Percentiles rank a stretch among this genome's conserved stretches.
Evolutionary conservation across 53 echinoderm and acorn worm genomes (phyloP).

Genomic region (Luidia sarsii): DNA sequence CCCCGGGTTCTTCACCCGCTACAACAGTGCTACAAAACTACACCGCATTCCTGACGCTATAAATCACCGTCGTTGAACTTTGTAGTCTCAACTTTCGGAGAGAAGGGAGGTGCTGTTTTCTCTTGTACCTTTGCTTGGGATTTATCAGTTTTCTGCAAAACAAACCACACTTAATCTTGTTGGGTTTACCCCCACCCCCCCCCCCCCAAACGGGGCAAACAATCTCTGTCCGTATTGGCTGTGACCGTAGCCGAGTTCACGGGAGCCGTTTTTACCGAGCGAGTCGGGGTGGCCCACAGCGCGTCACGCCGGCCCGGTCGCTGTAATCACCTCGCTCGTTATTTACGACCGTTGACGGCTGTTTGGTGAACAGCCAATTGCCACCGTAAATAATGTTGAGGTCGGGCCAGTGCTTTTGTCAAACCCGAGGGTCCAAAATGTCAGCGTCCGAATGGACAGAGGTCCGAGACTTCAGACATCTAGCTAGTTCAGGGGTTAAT

Average conservation of each 20-base stretch:
- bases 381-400: background rate
- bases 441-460: slow-evolving; percentile 8
- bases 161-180: slow-evolving; percentile 4
- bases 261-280: no score
- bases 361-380: background rate
- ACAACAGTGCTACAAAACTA: no score
- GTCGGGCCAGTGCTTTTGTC: background rate
- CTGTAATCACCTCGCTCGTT: no score
- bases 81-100: slow-evolving; percentile 28
- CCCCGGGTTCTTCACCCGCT: no score
- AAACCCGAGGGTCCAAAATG: background rate
- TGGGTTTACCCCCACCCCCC: no score
- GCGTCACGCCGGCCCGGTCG: no score
- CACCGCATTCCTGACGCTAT: no score
- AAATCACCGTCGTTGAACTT: no score
- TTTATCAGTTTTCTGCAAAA: slow-evolving; percentile 29
- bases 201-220: slow-evolving; percentile 27
- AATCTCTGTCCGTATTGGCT: slow-evolving; percentile 23
- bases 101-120: background rate
- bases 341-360: slow-evolving; percentile 28
- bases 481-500: no score
- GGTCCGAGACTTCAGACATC: background rate
- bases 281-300: no score
- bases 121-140: background rate
- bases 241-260: no score